Evolutionary conservation across 1,140 invertebrate genomes (phyloP).

Genomic region (Bombyx mandarina): DNA sequence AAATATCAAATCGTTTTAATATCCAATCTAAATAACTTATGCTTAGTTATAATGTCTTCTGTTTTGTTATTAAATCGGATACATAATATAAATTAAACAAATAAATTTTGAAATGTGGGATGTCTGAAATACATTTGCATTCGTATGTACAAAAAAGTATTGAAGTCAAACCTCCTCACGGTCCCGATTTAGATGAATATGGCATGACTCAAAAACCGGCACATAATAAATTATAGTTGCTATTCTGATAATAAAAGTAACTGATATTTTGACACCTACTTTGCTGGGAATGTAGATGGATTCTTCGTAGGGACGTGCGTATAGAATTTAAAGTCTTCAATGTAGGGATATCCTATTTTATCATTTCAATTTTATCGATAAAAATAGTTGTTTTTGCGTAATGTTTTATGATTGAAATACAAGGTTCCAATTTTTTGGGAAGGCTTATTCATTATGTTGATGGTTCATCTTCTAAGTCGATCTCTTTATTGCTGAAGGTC

Average conservation of each 20-base stretch:
- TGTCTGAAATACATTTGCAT: constrained; percentile 28
- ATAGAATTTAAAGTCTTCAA: not conserved
- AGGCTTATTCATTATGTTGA: no score
- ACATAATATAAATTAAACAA: not conserved
- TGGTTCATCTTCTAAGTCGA: no score
- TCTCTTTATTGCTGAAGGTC: no score
- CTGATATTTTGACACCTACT: constrained; percentile 22
- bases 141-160: constrained; percentile 14
- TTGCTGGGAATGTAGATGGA: constrained; percentile 13
- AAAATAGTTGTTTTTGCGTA: not conserved
- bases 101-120: constrained; percentile 12
- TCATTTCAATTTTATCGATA: not conserved
- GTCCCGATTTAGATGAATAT: constrained; percentile 14
- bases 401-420: no score
- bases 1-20: no score
- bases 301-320: constrained; percentile 1
- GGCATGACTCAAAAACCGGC: constrained; percentile 32
- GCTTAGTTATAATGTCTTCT: no score
- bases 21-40: no score
- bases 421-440: no score
- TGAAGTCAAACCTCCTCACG: constrained; percentile 19
- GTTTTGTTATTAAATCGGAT: no score
- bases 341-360: not conserved
- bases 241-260: constrained; percentile 25
- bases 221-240: constrained; percentile 27